These are phyloP conservation scores for Ctenomys sociabilis DNA, from an alignment of 2,113 vertebrate genomes.

Conservation along the genomic window DNA sequence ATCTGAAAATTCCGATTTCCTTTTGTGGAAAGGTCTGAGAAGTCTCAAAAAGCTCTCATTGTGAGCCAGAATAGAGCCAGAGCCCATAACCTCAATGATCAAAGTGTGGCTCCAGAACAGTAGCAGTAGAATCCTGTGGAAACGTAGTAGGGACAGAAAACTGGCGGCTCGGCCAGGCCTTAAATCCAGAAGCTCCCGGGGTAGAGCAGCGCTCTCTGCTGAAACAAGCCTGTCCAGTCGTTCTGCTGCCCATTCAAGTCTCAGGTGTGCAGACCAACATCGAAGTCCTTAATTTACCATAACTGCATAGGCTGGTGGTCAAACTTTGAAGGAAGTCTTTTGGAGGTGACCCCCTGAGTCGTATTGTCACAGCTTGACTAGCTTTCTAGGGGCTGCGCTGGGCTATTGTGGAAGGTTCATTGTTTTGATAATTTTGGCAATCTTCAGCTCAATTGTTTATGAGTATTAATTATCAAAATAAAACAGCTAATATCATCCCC, in stretches of 20 bases:
- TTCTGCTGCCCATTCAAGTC: neutral
- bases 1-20: neutral
- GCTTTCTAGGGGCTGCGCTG: neutral
- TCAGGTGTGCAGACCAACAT: neutral
- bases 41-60: neutral
- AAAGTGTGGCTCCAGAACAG: neutral
- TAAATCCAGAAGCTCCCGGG: neutral
- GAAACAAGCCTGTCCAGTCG: neutral
- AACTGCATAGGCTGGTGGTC: neutral
- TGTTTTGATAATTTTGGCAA: slow-evolving; percentile 56
- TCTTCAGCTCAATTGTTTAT: slow-evolving; percentile 50
- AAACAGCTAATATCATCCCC: slow-evolving; percentile 15
- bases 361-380: neutral
- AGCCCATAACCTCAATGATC: neutral
- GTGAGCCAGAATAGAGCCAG: neutral
- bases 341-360: neutral
- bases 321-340: slow-evolving; percentile 43
- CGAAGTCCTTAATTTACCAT: slow-evolving; percentile 14
- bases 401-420: slow-evolving; percentile 67
- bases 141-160: neutral
- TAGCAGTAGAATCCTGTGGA: neutral
- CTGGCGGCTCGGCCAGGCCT: neutral
- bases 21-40: neutral
- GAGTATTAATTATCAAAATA: slow-evolving; percentile 70
- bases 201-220: neutral